Evolutionary conservation across 2,888 invertebrate species (phyloP), one percentile per base, ranked within the genome.

Genomic region (Phalera bucephala): DNA sequence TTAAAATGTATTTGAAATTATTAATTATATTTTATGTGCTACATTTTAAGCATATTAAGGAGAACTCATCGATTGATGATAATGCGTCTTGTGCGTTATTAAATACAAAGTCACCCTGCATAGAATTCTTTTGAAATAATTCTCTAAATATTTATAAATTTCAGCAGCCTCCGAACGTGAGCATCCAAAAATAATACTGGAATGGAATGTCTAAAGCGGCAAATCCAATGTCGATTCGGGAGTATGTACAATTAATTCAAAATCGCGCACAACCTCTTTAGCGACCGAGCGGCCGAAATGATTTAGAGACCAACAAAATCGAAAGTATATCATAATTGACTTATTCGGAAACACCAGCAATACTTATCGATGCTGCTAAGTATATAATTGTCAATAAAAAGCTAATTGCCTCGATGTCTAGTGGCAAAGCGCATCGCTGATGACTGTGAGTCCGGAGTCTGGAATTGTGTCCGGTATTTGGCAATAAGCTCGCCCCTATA

Each of bases 81-180:
- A 32, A 64, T 68, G 64, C 58, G 46, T 63, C 62, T 81, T 84
- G 84, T 84, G 84, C 84, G 84, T 77, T 71, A 66, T 64, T 45
- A 60, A 56, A 56, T 43, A 68, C 66, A 61, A 29, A 61, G 54
- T 68, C 75, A 80, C 82, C 81, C 82, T 84, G 81, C 78, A 67
- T 78, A 40, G 52, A 64, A 50, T 63, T 53, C 47, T 49, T 64
- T 49, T 41, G 56, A 64, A 66, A 52, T 42, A 58, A 56, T 42
- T 37, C 46, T 43, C 45, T 33, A 47, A 52, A 44, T 38, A 42
- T 32, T 39, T 36, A 36, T 32, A 36, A 44, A 45, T 39, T 48
- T 53, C 36, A 64, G 64, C 63, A 58, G 57, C 57, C 48, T 56
- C 48, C 43, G 42, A 51, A 44, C 25, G 33, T 52, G 33, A 55